A percentile compares a stretch with the other conserved stretches of the same genome.
Conservation (phyloP, 1,140 invertebrate genomes). For the Drosophila pseudoananassae region DNA sequence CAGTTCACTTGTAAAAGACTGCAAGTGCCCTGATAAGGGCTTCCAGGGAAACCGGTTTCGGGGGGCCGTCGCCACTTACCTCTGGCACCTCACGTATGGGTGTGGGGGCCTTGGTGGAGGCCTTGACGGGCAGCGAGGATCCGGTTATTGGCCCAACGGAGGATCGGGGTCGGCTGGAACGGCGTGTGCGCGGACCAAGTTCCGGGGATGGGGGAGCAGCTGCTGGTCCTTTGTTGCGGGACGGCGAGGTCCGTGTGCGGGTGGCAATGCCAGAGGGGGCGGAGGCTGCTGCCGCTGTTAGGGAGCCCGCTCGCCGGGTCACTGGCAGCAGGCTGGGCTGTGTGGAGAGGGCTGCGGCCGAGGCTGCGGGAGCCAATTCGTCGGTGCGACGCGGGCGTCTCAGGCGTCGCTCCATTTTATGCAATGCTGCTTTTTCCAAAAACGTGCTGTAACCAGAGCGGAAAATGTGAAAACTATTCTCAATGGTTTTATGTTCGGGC, state of each 20-base stretch:
- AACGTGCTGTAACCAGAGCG: conserved; percentile 37
- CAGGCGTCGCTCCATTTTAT: conserved; percentile 67
- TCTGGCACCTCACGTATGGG: conserved; percentile 68
- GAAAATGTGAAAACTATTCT: conserved; percentile 31
- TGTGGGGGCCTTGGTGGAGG: conserved; percentile 45
- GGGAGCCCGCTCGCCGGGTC: conserved; percentile 28
- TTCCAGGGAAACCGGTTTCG: not conserved
- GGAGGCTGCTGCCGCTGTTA: conserved; percentile 2
- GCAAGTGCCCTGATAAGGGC: not conserved
- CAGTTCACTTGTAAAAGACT: not conserved
- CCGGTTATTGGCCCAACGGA: conserved; percentile 31
- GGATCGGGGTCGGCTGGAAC: conserved; percentile 71
- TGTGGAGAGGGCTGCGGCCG: not conserved
- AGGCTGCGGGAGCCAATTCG: conserved; percentile 25
- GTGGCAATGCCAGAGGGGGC: conserved; percentile 9
- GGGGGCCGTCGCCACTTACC: conserved; percentile 33
- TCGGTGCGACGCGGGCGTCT: conserved; percentile 66
- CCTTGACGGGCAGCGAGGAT: conserved; percentile 26
- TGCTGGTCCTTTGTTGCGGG: conserved; percentile 37
- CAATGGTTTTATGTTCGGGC: conserved; percentile 13
- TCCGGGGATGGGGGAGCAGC: conserved; percentile 17
- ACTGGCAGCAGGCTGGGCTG: conserved; percentile 41
- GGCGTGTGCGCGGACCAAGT: conserved; percentile 45
- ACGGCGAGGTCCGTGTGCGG: conserved; percentile 70
- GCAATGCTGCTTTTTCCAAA: conserved; percentile 3